Evolutionary conservation across 2,113 vertebrate species (phyloP), one percentile per base, ranked within the genome.

Genomic region (Hippolais icterina): DNA sequence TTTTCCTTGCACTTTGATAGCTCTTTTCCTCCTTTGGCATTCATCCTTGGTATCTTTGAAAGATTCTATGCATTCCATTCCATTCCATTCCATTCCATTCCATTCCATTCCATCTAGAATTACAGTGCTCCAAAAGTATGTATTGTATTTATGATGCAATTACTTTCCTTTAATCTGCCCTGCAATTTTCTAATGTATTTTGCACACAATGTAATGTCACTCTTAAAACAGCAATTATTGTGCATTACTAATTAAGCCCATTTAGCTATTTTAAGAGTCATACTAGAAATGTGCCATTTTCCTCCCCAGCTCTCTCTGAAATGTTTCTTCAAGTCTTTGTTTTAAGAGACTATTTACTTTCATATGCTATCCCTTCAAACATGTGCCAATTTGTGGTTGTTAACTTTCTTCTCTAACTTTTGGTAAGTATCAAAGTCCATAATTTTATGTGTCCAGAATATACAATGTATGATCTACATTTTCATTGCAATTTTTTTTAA

Each of bases 221-320:
- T 80, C 16, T 91, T 90, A 83, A 91, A 94, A 54, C 22, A 64
- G 65, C 31, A 94, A 68, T 96, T 95, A 87, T 31, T 77, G 15
- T 85, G 65, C 3, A 4, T 74, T 29, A 21, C 69, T 92, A 91
- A 94, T 96, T 84, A 93, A 90, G 39, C 28, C 78, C 42, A 50
- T 64, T 92, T 90, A 90, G 47, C n/a, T 91, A 20, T 53, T 87
- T 3, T 80, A 82, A 61, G n/a, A 33, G 9, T 59, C 74, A 80
- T 31, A 63, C 18, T 37, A 47, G 20, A 87, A 93, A 61, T 50
- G 28, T 65, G 42, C 31, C 35, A 18, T 78, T 88, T 72, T 42
- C 12, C 15, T 60, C n/a, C 31, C n/a, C 22, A 53, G 6, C 37
- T 66, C 42, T 66, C 12, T 65, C 49, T 74, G 57, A 41, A 94